These are phyloP conservation scores for Cotesia glomerata DNA, from an alignment of 1,140 invertebrate genomes.

Conservation along the genomic window DNA sequence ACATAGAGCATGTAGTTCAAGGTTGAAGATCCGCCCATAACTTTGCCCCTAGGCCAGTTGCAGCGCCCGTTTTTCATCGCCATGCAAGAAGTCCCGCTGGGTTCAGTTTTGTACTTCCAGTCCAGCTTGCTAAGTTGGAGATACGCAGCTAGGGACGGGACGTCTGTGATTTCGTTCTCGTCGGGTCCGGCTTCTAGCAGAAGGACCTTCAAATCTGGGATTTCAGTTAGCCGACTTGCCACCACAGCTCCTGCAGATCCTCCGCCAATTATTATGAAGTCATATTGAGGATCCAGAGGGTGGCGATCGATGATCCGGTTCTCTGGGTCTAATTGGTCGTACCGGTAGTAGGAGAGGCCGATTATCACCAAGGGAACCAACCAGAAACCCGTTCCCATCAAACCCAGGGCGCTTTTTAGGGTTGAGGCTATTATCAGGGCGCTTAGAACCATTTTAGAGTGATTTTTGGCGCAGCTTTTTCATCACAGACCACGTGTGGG, in stretches of 20 bases:
- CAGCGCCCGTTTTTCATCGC: conserved; percentile 76
- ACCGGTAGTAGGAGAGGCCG: conserved; percentile 81
- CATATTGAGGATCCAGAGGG: conserved; percentile 72
- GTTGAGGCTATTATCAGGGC: conserved; percentile 76
- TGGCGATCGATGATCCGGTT: conserved; percentile 69
- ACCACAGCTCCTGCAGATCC: conserved; percentile 93
- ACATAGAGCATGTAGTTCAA: conserved; percentile 97
- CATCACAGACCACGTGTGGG: neutral
- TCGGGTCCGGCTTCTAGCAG: conserved; percentile 91
- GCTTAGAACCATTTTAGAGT: conserved; percentile 71
- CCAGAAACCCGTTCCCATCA: conserved; percentile 79
- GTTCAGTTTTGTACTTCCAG: conserved; percentile 91
- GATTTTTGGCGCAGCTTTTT: conserved; percentile 24
- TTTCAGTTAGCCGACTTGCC: conserved; percentile 86
- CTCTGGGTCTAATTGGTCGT: conserved; percentile 82
- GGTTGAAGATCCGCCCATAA: conserved; percentile 87
- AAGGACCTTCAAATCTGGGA: conserved; percentile 80
- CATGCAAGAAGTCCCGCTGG: conserved; percentile 80
- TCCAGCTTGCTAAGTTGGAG: conserved; percentile 87
- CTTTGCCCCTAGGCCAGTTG: conserved; percentile 85
- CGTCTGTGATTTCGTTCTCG: conserved; percentile 89
- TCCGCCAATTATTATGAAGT: conserved; percentile 87
- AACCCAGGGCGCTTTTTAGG: conserved; percentile 74
- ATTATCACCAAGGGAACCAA: conserved; percentile 81
- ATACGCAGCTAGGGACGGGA: conserved; percentile 86